Percentiles rank a stretch among this genome's conserved stretches.
Conservation (phyloP, 2,888 invertebrate genomes). For the Cataglyphis livida region DNA sequence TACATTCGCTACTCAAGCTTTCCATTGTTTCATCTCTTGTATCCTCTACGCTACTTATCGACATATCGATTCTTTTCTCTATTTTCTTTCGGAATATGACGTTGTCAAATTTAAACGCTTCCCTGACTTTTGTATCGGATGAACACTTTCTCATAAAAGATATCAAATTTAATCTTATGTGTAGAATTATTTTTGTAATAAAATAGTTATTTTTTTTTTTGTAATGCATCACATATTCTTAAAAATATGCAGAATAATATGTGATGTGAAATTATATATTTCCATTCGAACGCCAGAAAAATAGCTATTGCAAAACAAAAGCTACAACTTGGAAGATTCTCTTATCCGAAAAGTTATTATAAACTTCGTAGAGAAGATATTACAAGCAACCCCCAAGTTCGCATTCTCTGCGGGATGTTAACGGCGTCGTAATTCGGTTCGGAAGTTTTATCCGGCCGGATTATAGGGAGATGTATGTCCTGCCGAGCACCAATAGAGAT, state of each 20-base stretch:
- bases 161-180: background rate
- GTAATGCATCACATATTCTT: background rate
- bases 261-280: background rate
- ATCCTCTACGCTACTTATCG: constrained; percentile 21
- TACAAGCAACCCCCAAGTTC: background rate
- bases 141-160: background rate
- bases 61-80: constrained; percentile 6
- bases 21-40: constrained; percentile 28
- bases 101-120: background rate
- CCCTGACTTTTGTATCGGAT: background rate
- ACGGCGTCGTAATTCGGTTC: constrained; percentile 53
- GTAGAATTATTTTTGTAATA: background rate
- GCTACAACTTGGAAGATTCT: background rate
- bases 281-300: background rate
- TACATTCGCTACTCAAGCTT: constrained; percentile 12
- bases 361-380: background rate
- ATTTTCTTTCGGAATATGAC: background rate
- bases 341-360: constrained; percentile 18
- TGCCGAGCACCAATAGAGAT: constrained; percentile 47
- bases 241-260: background rate
- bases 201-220: background rate
- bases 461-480: constrained; percentile 57
- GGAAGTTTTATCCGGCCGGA: constrained; percentile 63
- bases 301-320: background rate
- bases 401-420: constrained; percentile 29